Percentiles rank a stretch among this genome's conserved stretches.
Conservation (phyloP, 1,140 invertebrate species). For the Sycophaga agraensis region DNA sequence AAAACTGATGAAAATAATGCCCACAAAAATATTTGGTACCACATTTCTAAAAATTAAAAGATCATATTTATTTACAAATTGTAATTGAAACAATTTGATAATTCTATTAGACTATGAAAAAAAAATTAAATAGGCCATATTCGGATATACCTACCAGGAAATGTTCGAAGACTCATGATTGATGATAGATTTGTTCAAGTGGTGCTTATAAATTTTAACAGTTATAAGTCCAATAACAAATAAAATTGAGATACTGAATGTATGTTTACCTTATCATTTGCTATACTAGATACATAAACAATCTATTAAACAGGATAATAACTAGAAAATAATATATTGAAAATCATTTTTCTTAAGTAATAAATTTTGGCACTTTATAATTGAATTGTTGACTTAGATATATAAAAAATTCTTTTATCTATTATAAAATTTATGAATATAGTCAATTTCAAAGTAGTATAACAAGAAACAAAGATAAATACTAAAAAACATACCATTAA, state of each 20-base stretch:
- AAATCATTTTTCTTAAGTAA: no score
- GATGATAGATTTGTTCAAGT: no score
- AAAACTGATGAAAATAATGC: conserved; percentile 90
- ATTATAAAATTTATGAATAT: no score
- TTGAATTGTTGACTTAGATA: no score
- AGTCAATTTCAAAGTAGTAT: no score
- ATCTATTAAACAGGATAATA: background rate
- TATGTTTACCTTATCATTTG: conserved; percentile 16
- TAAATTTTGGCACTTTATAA: no score
- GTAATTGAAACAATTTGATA: background rate
- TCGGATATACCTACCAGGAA: conserved; percentile 34
- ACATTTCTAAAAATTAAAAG: conserved; percentile 74
- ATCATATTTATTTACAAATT: background rate
- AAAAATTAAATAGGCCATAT: conserved; percentile 20
- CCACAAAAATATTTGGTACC: conserved; percentile 94
- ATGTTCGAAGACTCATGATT: conserved; percentile 39
- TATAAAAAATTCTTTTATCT: no score
- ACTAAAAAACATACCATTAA: conserved; percentile 42
- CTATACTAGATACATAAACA: conserved; percentile 5
- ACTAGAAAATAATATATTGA: background rate
- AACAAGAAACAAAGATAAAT: background rate
- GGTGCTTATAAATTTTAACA: conserved; percentile 10
- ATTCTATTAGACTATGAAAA: no score
- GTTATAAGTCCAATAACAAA: conserved; percentile 18
- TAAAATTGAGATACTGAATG: conserved; percentile 25